phyloP scores from a whole-genome alignment of 2,113 vertebrate species.

The Axis porcinus region DNA sequence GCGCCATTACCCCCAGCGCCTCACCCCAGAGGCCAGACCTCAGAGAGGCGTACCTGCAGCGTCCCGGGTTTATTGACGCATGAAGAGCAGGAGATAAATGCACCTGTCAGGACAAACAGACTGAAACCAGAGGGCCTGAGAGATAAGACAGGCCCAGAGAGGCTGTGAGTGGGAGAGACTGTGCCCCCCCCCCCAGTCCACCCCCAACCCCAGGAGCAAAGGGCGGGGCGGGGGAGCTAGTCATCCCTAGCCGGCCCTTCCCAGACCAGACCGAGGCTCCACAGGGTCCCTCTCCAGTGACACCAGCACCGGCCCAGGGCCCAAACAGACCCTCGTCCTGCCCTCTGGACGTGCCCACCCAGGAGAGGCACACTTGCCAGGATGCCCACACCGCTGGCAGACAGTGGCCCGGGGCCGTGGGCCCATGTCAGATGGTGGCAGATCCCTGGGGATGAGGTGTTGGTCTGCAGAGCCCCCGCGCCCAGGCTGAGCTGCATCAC shows the following conservation, averaged over 20 bases:
- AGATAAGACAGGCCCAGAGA: neutral
- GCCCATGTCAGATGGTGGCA: accelerated
- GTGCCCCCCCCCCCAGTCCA: neutral
- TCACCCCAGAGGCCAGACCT: neutral
- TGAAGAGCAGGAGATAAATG: neutral
- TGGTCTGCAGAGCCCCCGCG: accelerated
- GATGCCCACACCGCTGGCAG: neutral
- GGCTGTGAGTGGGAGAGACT: neutral
- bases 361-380: neutral
- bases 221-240: neutral
- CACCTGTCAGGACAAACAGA: slow-evolving; percentile 39
- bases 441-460: neutral
- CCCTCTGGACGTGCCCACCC: accelerated
- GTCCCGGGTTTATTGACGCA: neutral
- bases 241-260: neutral
- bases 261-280: neutral
- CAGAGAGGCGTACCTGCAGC: neutral
- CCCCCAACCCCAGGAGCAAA: neutral
- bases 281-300: accelerated
- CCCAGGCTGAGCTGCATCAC: accelerated
- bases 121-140: slow-evolving; percentile 33
- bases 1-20: neutral
- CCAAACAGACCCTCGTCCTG: neutral
- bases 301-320: accelerated
- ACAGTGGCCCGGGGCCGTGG: accelerated